A percentile compares a stretch with the other conserved stretches of the same genome.
Conservation (phyloP, 1,140 invertebrate species). For the Drosophila nigrodunni region DNA sequence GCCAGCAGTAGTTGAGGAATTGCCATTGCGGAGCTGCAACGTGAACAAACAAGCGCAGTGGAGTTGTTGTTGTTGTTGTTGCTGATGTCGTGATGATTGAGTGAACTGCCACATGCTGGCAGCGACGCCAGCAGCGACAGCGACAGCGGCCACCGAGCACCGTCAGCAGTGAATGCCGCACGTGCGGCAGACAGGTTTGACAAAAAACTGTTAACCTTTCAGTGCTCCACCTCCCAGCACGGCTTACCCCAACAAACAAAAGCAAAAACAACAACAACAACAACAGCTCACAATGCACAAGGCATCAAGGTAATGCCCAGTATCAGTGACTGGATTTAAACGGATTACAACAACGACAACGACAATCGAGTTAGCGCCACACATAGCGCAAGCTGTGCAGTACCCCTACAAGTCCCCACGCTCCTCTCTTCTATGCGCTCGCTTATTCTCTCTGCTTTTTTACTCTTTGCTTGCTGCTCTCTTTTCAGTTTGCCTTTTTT, state of each 20-base stretch:
- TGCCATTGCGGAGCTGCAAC: constrained; percentile 21
- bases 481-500: constrained; percentile 37
- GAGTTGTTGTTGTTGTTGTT: constrained; percentile 15
- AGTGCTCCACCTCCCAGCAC: too few species aligned
- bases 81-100: constrained; percentile 76
- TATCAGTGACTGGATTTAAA: constrained; percentile 82
- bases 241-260: constrained; percentile 4
- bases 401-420: neutral
- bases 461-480: neutral
- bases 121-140: constrained; percentile 24
- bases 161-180: constrained; percentile 48
- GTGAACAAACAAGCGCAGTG: constrained; percentile 73
- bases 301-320: constrained; percentile 72
- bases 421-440: neutral
- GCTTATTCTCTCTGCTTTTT: neutral
- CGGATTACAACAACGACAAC: constrained; percentile 76
- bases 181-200: constrained; percentile 80
- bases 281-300: constrained; percentile 18
- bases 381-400: constrained; percentile 28
- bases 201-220: constrained; percentile 73
- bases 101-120: constrained; percentile 77
- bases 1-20: neutral
- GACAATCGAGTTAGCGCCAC: constrained; percentile 79
- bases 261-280: constrained; percentile 17
- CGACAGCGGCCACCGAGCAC: neutral